Evolutionary conservation across 2,113 vertebrate genomes (phyloP), one percentile per base, ranked within the genome.

Genomic region (Calypte anna): DNA sequence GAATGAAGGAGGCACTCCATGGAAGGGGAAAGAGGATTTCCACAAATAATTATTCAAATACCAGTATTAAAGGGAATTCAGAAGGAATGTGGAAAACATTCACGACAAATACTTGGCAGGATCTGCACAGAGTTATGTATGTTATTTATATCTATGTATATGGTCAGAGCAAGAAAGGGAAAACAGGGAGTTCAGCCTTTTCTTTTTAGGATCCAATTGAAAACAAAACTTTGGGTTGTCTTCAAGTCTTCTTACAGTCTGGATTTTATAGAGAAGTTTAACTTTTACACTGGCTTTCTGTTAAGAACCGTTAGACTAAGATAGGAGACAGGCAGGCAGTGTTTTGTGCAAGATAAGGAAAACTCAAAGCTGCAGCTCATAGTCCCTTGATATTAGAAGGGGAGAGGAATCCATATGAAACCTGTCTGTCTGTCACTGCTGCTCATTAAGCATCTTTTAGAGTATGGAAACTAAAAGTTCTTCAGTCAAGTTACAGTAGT

Each of bases 331-430:
- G 44, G 40, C 80, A 51, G 61, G 43, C 40, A 27, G 80, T 94
- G 94, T 96, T 88, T 64, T 70, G 76, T n/a, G 44, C 0, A 8
- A 95, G 96, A 96, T 96, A 96, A 96, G 79, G 59, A 44, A 62
- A 86, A 67, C 38, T 20, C 48, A 55, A 92, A 91, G 92, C 82
- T 96, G 94, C 91, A 92, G 76, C 68, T 78, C 66, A 14, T 0
- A 18, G 73, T 14, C 14, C 53, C 88, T 78, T 82, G 92, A 94
- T 91, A 96, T 30, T 74, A n/a, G 0, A 0, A 10, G 36, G 25
- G 31, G 22, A 88, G n/a, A 85, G 17, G 24, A 72, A 53, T 30
- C 74, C 55, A 61, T 3, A 57, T 3, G 20, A 58, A 38, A 86
- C 80, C 63, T 30, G 7, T 43, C n/a, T 1, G 0, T 53, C 30